Percentiles rank a stretch among this genome's conserved stretches.
Evolutionary conservation across 2,113 vertebrate genomes (phyloP).

Genomic region (Oryzias celebensis): DNA sequence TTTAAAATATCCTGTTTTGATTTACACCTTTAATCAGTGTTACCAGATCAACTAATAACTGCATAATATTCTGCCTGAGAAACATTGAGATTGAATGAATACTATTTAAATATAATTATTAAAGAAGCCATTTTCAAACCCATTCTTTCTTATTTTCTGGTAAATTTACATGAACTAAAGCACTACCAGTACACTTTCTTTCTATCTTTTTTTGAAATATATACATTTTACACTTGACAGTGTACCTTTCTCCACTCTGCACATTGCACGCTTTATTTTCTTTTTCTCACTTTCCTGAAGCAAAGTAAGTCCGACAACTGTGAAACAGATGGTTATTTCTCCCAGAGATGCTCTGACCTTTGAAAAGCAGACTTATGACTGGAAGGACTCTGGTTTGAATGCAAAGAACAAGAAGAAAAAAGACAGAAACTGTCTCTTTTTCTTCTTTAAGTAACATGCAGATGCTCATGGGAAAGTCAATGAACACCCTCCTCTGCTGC

Average conservation of each 20-base stretch:
- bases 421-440: conserved; percentile 18
- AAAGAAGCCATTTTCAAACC: too few relatives aligned
- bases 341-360: conserved; percentile 46
- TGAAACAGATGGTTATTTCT: conserved; percentile 57
- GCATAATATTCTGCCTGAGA: too few relatives aligned
- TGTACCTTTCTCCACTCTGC: conserved; percentile 26
- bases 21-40: too few relatives aligned
- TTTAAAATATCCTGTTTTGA: too few relatives aligned
- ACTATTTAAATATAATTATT: too few relatives aligned
- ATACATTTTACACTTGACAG: conserved; percentile 25
- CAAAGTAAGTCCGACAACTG: conserved; percentile 42
- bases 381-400: conserved; percentile 38
- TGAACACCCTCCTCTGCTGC: neutral
- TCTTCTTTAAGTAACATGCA: conserved; percentile 4
- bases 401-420: conserved; percentile 26
- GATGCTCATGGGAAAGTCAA: conserved; percentile 18
- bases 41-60: too few relatives aligned
- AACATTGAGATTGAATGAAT: too few relatives aligned
- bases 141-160: too few relatives aligned
- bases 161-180: too few relatives aligned
- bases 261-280: conserved; percentile 41
- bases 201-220: neutral
- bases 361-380: conserved; percentile 40
- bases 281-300: conserved; percentile 28
- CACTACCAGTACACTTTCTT: conserved; percentile 3